Evolutionary conservation across 2,888 invertebrate species (phyloP).

Genomic region (Spicauda simplicius): DNA sequence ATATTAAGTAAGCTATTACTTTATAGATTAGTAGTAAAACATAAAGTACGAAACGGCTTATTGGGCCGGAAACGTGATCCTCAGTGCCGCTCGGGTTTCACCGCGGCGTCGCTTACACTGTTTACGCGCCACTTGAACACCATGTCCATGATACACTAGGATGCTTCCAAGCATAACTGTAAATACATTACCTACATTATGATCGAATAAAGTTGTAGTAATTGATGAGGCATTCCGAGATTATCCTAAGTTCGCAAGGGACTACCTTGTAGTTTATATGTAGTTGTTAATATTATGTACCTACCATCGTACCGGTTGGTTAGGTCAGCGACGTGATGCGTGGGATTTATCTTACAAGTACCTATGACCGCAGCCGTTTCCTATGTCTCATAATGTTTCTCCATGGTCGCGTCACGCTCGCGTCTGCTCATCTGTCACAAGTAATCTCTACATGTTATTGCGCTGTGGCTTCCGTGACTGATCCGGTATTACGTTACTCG

Average conservation of each 20-base stretch:
- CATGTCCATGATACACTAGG: background rate
- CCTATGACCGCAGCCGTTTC: slow-evolving; percentile 3
- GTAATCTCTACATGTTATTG: slow-evolving; percentile 8
- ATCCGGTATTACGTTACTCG: background rate
- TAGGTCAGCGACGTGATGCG: slow-evolving; percentile 32
- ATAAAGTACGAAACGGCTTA: slow-evolving; percentile 3
- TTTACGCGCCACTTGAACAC: background rate
- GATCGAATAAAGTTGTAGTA: no score
- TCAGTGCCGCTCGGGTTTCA: background rate
- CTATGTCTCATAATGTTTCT: slow-evolving; percentile 4
- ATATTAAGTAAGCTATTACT: background rate
- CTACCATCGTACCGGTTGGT: background rate
- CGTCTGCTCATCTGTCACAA: background rate
- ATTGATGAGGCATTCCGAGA: no score
- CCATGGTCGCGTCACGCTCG: slow-evolving; percentile 3
- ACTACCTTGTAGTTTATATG: background rate
- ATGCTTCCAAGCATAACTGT: background rate
- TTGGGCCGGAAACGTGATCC: background rate
- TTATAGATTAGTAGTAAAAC: background rate
- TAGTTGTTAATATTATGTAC: background rate
- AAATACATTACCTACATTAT: no score
- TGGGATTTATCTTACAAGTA: background rate
- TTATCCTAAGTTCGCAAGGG: no score
- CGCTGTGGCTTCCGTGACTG: slow-evolving; percentile 6
- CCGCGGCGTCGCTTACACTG: background rate